Percentiles rank a stretch among this genome's conserved stretches.
Conservation (phyloP, 2,888 invertebrate genomes). For the Sinohyriopsis cumingii region DNA sequence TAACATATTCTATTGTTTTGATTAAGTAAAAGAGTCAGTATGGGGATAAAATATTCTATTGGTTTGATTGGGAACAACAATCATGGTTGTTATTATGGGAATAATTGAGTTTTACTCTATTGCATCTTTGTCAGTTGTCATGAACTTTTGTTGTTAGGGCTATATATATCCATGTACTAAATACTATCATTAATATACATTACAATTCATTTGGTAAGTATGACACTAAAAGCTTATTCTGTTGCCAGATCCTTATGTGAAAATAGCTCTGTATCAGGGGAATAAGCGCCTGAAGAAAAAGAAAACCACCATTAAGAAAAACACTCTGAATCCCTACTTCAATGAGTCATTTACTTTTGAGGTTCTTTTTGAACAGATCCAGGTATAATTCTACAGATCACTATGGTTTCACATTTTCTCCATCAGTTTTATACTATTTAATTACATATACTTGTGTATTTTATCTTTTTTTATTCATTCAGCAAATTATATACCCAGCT, state of each 20-base stretch:
- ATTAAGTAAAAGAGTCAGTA: no score
- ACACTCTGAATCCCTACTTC: slow-evolving; percentile 99
- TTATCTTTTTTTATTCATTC: slow-evolving; percentile 11
- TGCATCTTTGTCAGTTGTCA: no score
- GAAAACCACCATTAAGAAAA: slow-evolving; percentile 99
- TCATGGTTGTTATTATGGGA: no score
- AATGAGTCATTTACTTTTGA: slow-evolving; percentile 99
- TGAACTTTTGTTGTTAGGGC: no score
- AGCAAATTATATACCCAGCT: neutral
- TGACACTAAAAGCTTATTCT: slow-evolving; percentile 6
- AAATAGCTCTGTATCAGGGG: slow-evolving; percentile 99
- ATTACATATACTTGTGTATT: slow-evolving; percentile 10
- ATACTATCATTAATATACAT: no score
- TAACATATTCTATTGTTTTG: no score
- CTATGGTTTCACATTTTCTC: slow-evolving; percentile 4
- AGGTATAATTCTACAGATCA: slow-evolving; percentile 78
- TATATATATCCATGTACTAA: no score
- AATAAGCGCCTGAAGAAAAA: slow-evolving; percentile 99
- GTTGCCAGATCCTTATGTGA: slow-evolving; percentile 97
- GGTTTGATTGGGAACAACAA: no score
- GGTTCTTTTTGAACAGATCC: slow-evolving; percentile 99
- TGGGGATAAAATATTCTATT: no score
- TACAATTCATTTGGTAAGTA: no score
- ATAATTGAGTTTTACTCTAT: no score
- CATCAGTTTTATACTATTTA: slow-evolving; percentile 19